Conservation (phyloP, 2,888 invertebrate species). For the Melinaea marsaeus region DNA sequence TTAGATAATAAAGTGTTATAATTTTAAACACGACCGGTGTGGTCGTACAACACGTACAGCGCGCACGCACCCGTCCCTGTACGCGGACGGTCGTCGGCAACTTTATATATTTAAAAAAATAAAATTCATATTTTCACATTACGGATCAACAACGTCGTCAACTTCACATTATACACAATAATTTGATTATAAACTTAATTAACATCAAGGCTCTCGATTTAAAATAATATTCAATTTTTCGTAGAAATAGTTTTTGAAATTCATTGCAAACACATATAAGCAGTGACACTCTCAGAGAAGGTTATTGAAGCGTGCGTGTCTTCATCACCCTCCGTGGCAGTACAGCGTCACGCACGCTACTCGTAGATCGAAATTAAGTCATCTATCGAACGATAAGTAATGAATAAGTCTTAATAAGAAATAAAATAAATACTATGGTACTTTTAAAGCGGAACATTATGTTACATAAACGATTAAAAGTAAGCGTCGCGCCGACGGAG, state of each 20-base stretch:
- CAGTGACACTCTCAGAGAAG: not conserved
- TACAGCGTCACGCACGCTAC: constrained; percentile 47
- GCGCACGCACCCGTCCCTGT: too few relatives aligned
- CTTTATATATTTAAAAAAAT: too few relatives aligned
- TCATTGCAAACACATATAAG: constrained; percentile 18
- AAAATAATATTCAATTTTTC: not conserved
- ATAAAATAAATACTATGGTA: constrained; percentile 71
- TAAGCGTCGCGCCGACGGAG: constrained; percentile 35
- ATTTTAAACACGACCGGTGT: not conserved
- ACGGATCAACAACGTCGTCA: too few relatives aligned
- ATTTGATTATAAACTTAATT: too few relatives aligned
- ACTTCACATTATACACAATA: too few relatives aligned
- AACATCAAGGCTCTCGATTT: too few relatives aligned
- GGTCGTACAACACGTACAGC: not conserved
- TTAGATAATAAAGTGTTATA: not conserved
- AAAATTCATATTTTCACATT: too few relatives aligned
- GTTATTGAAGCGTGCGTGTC: not conserved
- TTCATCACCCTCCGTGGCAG: constrained; percentile 20
- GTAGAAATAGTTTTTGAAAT: constrained; percentile 27
- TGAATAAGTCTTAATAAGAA: constrained; percentile 47
- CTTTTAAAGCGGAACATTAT: constrained; percentile 67
- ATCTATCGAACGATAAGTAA: constrained; percentile 50
- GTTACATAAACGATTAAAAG: constrained; percentile 52
- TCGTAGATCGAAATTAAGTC: constrained; percentile 48
- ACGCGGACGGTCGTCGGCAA: too few relatives aligned